Evolutionary conservation across 2,797 vertebrate genomes (phyloP).

Genomic region (Champsocephalus esox): DNA sequence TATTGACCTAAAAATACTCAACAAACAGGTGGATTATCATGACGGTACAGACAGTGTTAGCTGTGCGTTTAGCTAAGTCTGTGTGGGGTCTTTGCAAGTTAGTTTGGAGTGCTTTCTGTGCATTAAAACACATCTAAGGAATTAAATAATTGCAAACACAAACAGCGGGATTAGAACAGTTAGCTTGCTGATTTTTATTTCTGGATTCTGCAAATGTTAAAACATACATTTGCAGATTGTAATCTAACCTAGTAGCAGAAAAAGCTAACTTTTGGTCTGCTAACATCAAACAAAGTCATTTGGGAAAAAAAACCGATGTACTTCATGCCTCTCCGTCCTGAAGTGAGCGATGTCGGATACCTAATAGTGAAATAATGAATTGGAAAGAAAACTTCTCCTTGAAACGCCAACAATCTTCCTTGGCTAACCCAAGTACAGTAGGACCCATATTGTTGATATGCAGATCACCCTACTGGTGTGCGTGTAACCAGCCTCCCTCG

Average conservation of each 20-base stretch:
- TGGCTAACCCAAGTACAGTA: background rate
- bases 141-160: background rate
- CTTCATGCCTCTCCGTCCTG: background rate
- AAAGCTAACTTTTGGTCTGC: background rate
- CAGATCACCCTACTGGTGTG: background rate
- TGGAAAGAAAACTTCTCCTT: background rate
- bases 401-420: background rate
- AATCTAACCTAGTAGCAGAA: background rate
- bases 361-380: background rate
- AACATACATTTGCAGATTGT: background rate
- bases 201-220: background rate
- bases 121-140: background rate
- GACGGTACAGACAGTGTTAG: background rate
- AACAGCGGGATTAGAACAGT: background rate
- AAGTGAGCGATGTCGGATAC: background rate
- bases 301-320: background rate
- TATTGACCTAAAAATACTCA: background rate
- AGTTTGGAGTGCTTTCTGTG: constrained; percentile 6
- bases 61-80: background rate
- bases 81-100: constrained; percentile 10
- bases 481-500: background rate
- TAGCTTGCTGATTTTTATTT: constrained; percentile 6
- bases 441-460: background rate
- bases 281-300: background rate
- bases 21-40: background rate